Conservation (phyloP, 2,888 invertebrate genomes). For the Panorpa germanica region DNA sequence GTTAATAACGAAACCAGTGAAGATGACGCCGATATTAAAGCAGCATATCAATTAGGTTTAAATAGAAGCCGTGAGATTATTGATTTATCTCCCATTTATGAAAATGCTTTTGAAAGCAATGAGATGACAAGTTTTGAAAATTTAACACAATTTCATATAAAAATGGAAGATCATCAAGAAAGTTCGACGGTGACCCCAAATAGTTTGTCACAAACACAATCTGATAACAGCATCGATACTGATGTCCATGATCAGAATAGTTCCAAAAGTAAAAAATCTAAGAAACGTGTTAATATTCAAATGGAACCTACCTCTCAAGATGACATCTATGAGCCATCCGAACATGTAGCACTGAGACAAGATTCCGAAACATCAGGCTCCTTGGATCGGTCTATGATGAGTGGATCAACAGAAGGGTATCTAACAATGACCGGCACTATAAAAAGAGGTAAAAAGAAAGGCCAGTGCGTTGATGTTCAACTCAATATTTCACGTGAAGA, state of each 20-base stretch:
- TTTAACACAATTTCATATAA: conserved; percentile 16
- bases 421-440: conserved; percentile 56
- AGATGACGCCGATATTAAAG: conserved; percentile 9
- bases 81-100: conserved; percentile 30
- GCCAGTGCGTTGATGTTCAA: conserved; percentile 51
- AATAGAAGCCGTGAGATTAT: conserved; percentile 27
- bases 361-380: conserved; percentile 30
- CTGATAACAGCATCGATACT: conserved; percentile 31
- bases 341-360: conserved; percentile 15
- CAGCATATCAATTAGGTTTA: conserved; percentile 16
- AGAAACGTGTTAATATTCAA: conserved; percentile 44
- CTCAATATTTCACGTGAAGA: conserved; percentile 53
- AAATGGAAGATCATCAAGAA: conserved; percentile 7
- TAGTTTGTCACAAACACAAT: conserved; percentile 27
- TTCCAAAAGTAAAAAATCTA: conserved; percentile 27
- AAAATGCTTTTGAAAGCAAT: conserved; percentile 26
- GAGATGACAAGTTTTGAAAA: conserved; percentile 23
- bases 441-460: conserved; percentile 49
- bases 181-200: conserved; percentile 24
- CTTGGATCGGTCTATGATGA: conserved; percentile 32
- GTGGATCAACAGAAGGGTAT: conserved; percentile 34
- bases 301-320: conserved; percentile 25
- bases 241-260: no score
- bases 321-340: conserved; percentile 22
- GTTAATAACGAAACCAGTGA: conserved; percentile 14